Evolutionary conservation across 1,140 invertebrate genomes (phyloP), one percentile per base, ranked within the genome.

Genomic region (Eupeodes corollae): DNA sequence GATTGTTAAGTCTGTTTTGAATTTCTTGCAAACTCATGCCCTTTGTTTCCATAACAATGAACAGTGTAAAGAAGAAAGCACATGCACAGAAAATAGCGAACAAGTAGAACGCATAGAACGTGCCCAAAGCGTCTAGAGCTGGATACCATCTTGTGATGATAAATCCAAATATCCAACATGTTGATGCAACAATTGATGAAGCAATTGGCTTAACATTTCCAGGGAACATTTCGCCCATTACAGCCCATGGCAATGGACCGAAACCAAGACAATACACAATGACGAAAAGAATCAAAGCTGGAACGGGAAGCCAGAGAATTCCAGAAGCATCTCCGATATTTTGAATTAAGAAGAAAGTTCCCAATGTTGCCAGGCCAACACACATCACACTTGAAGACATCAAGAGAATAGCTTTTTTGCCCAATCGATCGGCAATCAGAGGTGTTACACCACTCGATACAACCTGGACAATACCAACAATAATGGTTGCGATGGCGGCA

Each of bases 151-250:
- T 82, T 2, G 88, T 91, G 9, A 91, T 74, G 18, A 91, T 46
- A 63, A 92, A 93, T 1, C 79, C 84, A 35, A 86, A 68, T 0
- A 76, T 57, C 89, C 89, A 93, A 57, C 86, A 90, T 46, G 79
- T 75, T 32, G 79, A 79, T 0, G 87, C 82, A 0, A 84, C 83
- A 6, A 88, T 72, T 0, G 83, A 79, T 1, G 83, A 82, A 2
- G 86, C 87, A 3, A 78, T 69, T 0, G 84, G 81, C 61, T 88
- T 84, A 1, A 88, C 78, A 52, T 83, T 79, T 0, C 79, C 71
- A 1, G 89, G 79, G 54, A 91, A 86, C 53, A 91, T 77, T 68
- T 93, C 86, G 1, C 82, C 83, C 75, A 90, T 82, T 26, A 93
- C 77, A 1, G 87, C 79, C 86, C 88, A 91, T 0, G 88, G 86